These are phyloP conservation scores for Electrophaes corylata DNA, from an alignment of 2,888 invertebrate genomes.

Conservation along the genomic window DNA sequence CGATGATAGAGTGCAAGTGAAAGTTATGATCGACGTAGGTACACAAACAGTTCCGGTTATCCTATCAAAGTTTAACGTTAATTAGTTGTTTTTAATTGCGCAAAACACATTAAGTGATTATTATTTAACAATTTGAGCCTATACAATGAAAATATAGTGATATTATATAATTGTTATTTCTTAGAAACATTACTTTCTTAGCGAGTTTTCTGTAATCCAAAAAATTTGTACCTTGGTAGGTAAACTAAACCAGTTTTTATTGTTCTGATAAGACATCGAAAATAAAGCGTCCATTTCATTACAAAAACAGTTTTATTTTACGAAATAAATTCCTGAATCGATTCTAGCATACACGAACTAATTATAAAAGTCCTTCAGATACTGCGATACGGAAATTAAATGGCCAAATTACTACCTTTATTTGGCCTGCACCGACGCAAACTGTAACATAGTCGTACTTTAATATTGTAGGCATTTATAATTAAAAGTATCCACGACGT, in stretches of 20 bases:
- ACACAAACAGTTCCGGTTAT: slow-evolving; percentile 78
- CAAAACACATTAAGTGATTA: slow-evolving; percentile 21
- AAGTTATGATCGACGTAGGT: slow-evolving; percentile 73
- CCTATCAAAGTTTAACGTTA: slow-evolving; percentile 63
- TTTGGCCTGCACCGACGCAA: slow-evolving; percentile 46
- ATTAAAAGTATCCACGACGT: no score
- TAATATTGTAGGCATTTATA: not conserved
- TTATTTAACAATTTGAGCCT: slow-evolving; percentile 18
- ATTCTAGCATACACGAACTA: slow-evolving; percentile 36
- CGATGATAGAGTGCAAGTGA: slow-evolving; percentile 80
- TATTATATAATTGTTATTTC: slow-evolving; percentile 19
- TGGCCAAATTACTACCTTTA: slow-evolving; percentile 71
- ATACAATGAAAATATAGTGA: not conserved
- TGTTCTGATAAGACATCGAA: not conserved
- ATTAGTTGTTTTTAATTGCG: slow-evolving; percentile 50
- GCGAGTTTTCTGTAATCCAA: no score
- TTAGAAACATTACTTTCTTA: slow-evolving; percentile 15
- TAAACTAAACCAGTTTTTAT: slow-evolving; percentile 1
- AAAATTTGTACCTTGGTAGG: slow-evolving; percentile 1
- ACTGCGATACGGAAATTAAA: slow-evolving; percentile 74
- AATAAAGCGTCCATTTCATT: slow-evolving; percentile 14
- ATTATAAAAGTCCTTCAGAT: slow-evolving; percentile 73
- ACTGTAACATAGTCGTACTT: slow-evolving; percentile 33
- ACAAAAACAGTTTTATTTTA: slow-evolving; percentile 19
- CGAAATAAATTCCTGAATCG: slow-evolving; percentile 28